Evolutionary conservation across 2,888 invertebrate genomes (phyloP), one percentile per base, ranked within the genome.

Genomic region (Polia nebulosa): DNA sequence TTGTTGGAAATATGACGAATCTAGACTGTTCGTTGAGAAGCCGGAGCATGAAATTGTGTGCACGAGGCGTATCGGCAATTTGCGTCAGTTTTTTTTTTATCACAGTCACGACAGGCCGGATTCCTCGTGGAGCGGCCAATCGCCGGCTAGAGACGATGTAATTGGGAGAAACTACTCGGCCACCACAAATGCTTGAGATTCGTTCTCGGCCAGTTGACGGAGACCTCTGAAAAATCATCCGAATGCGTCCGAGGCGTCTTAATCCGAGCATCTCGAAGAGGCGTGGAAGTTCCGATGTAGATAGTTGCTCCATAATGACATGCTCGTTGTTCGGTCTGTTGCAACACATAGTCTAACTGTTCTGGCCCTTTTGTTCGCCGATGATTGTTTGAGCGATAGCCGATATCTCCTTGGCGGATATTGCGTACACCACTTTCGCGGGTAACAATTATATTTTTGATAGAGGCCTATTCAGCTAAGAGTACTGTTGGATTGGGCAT

Each of bases 11-110:
- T 95, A 94, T 95, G 94, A 94, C 93, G 92, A 94, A 94, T 94
- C 93, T 92, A 90, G 92, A 91, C 89, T 89, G 89, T 92, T 94
- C 94, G 90, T 87, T 86, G 85, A 89, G 90, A 93, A 92, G 91
- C 84, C 90, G 88, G 90, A 89, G 92, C 95, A 94, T 95, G 94
- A 95, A 95, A 95, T 95, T 95, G 94, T 94, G 95, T 94, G 93
- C 95, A 92, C 94, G 94, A 94, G 93, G 93, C 95, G 95, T 95
- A 95, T 95, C 95, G 94, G 90, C 94, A 93, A 95, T 95, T 95
- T 93, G 95, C 95, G 94, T 94, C 94, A 94, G 94, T 92, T 95
- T 95, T 92, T 95, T 92, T 94, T 95, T 88, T 92, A 93, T 93
- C 93, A 92, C 91, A 93, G 95, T 95, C 95, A 95, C 95, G 95